phyloP scores from a whole-genome alignment of 2,797 vertebrate species.

The Helostoma temminkii region DNA sequence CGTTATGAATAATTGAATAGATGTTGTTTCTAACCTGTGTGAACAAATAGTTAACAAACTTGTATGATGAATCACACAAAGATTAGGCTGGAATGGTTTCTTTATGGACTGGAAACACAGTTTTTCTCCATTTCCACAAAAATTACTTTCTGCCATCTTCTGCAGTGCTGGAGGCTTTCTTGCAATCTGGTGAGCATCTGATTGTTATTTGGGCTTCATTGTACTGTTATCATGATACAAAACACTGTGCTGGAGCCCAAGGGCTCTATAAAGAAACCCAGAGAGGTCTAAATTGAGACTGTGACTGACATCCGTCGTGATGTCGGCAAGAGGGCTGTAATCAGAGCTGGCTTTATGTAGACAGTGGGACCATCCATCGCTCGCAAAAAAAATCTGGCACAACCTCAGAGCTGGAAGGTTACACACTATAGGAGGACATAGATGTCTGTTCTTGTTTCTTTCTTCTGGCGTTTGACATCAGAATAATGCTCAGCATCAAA shows the following conservation, averaged over 20 bases:
- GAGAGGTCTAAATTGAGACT: conserved; percentile 78
- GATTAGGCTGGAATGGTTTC: conserved; percentile 57
- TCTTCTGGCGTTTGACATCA: conserved; percentile 11
- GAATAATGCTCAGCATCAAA: conserved; percentile 30
- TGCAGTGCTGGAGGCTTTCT: conserved; percentile 41
- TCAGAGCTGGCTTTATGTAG: conserved; percentile 74
- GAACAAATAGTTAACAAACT: conserved; percentile 34
- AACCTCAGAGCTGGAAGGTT: conserved; percentile 48
- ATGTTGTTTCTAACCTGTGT: conserved; percentile 29
- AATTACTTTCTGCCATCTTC: conserved; percentile 23
- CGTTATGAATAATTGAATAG: no score
- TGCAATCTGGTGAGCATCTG: conserved; percentile 78
- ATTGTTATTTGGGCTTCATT: conserved; percentile 79
- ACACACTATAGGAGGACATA: conserved; percentile 45
- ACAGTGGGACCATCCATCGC: conserved; percentile 69
- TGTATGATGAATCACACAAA: conserved; percentile 36
- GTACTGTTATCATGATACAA: conserved; percentile 79
- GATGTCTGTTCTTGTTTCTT: conserved; percentile 51
- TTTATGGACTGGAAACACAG: conserved; percentile 70
- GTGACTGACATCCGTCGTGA: conserved; percentile 74
- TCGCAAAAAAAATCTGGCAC: conserved; percentile 51
- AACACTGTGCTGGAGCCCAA: conserved; percentile 55
- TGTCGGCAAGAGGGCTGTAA: conserved; percentile 74
- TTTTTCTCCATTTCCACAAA: conserved; percentile 64
- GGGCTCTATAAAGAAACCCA: conserved; percentile 73